Conservation (phyloP, 2,888 invertebrate genomes). For the Aleiodes alternator region DNA sequence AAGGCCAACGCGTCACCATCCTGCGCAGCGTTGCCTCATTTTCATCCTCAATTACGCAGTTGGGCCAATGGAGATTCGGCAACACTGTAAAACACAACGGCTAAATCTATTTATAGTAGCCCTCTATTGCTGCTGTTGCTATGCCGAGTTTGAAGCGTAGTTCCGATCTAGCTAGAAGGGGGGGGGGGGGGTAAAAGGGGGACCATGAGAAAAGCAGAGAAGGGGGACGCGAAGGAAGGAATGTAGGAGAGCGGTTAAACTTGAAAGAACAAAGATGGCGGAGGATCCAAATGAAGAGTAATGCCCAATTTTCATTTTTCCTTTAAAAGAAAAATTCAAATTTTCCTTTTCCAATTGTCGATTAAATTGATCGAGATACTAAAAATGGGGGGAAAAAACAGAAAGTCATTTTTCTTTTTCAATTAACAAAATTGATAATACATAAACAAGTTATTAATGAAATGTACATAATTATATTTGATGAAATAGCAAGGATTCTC, state of each 20-base stretch:
- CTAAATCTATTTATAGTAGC: conserved; percentile 68
- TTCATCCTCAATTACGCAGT: conserved; percentile 58
- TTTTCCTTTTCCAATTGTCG: neutral
- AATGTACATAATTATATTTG: too few species aligned
- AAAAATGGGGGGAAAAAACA: too few species aligned
- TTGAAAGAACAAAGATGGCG: conserved; percentile 55
- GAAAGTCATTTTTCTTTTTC: too few species aligned
- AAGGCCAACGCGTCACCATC: conserved; percentile 61
- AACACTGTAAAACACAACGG: conserved; percentile 61
- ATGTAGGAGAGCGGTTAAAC: conserved; percentile 43
- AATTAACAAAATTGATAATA: conserved; percentile 21
- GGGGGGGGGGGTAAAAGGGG: conserved; percentile 42
- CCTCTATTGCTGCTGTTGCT: conserved; percentile 69
- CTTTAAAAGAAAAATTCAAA: neutral
- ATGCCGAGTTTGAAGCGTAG: conserved; percentile 61
- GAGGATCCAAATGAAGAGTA: conserved; percentile 54
- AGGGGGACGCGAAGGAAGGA: conserved; percentile 30
- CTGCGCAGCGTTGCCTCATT: conserved; percentile 21
- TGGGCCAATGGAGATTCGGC: conserved; percentile 68
- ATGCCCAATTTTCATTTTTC: neutral
- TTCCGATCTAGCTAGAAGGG: conserved; percentile 43
- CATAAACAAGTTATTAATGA: too few species aligned
- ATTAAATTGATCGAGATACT: too few species aligned
- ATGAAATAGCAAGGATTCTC: conserved; percentile 10
- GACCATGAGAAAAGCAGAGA: conserved; percentile 30